Base-by-base conservation (phyloP, 2,113 vertebrate genomes). In the Paramormyrops kingsleyae region DNA sequence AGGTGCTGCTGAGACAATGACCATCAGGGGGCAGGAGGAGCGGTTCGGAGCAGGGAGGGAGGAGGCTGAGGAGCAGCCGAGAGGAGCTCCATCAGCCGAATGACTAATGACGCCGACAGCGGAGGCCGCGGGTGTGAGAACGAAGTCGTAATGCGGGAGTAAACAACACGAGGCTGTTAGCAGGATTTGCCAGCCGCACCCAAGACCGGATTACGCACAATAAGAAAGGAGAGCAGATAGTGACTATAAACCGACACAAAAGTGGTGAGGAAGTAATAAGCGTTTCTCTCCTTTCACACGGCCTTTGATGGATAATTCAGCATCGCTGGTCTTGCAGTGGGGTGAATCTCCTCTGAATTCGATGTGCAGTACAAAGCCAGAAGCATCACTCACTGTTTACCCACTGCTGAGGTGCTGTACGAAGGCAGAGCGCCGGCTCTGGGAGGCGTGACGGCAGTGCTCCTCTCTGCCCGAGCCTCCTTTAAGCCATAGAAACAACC, bases 291-390 rank as follows among this genome's bases (percentile, higher is more conserved):
- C 93, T 94, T 94, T 94, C 94, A 93, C 92, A 92, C 89, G 87
- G 91, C 84, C 95, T 96, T 96, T 96, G 95, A 96, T 96, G 94
- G 94, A 96, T 96, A 95, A 96, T 95, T 96, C 95, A 95, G 93
- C 91, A 92, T 90, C 27, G 62, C 62, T 70, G 91, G 90, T 93
- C 93, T 92, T 93, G 92, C 93, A 46, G 92, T 92, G 91, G 92
- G 92, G 93, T 92, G 91, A 93, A 90, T 56, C 91, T 94, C 91
- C 90, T 93, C 94, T 93, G 94, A 95, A 94, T 94, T 92, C 27
- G 10, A 12, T 5, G 62, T 1, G 62, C 24, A 70, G 62, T 70
- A 31, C n/a, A 70, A 70, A 94, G 93, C 90, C 88, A 50, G 62
- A 88, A n/a, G 86, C 9, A 83, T 46, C 53, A 17, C 17, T 59